Conservation (phyloP, 2,113 vertebrate species). For the Xyliphius kryptos region DNA sequence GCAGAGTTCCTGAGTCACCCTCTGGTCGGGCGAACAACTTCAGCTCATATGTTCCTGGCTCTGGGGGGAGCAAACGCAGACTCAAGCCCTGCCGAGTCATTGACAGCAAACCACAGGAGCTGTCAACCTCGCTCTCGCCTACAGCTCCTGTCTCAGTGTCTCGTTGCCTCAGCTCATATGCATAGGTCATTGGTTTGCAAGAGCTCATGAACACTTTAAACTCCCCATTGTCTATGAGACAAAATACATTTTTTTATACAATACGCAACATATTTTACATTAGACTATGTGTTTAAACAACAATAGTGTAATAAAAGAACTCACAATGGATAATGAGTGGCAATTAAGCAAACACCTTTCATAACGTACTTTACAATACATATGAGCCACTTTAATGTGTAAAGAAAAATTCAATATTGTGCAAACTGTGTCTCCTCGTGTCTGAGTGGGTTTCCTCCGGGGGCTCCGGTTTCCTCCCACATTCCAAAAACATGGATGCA, state of each 20-base stretch:
- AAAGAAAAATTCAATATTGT: too few species aligned
- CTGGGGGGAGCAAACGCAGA: slow-evolving; percentile 61
- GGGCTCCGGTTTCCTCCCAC: too few species aligned
- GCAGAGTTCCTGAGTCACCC: slow-evolving; percentile 42
- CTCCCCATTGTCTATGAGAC: slow-evolving; percentile 64
- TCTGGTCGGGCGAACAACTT: slow-evolving; percentile 65
- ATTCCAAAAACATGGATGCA: too few species aligned
- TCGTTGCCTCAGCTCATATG: slow-evolving; percentile 65
- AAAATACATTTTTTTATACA: slow-evolving; percentile 14
- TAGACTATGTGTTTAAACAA: neutral
- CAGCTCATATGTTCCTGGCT: slow-evolving; percentile 60
- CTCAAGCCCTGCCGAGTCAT: slow-evolving; percentile 58
- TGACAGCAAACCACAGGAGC: slow-evolving; percentile 56
- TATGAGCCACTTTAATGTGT: too few species aligned
- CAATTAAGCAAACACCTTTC: too few species aligned
- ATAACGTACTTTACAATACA: too few species aligned
- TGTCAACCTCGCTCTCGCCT: slow-evolving; percentile 47
- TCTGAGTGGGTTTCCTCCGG: too few species aligned
- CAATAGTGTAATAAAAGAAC: too few species aligned
- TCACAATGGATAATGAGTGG: too few species aligned
- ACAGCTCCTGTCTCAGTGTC: slow-evolving; percentile 45
- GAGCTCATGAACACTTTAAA: slow-evolving; percentile 61
- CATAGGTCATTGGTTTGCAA: slow-evolving; percentile 57
- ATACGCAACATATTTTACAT: slow-evolving; percentile 3
- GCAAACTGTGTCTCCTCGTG: too few species aligned